These are phyloP conservation scores for Magallana ariakensis DNA, from an alignment of 1,140 invertebrate genomes.

Conservation along the genomic window DNA sequence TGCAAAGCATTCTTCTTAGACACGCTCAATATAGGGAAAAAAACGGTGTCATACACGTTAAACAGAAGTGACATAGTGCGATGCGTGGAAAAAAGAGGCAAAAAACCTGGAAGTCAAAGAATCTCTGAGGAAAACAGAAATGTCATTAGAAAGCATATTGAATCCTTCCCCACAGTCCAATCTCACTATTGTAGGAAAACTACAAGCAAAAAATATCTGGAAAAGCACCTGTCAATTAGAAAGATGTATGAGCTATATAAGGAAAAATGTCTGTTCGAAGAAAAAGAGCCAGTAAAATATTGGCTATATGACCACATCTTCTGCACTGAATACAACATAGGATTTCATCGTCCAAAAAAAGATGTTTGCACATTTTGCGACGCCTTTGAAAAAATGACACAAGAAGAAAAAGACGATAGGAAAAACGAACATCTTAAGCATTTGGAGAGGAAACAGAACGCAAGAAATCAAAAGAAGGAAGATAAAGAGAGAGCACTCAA, in stretches of 20 bases:
- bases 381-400: background rate
- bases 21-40: slow-evolving; percentile 2
- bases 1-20: slow-evolving; percentile 21
- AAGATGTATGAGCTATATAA: slow-evolving; percentile 51
- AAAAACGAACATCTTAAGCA: slow-evolving; percentile 27
- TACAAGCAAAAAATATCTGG: slow-evolving; percentile 28
- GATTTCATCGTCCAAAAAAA: slow-evolving; percentile 46
- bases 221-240: background rate
- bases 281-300: slow-evolving; percentile 21
- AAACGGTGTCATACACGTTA: slow-evolving; percentile 5
- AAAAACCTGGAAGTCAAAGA: slow-evolving; percentile 9
- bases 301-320: slow-evolving; percentile 49
- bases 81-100: background rate
- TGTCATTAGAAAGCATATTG: slow-evolving; percentile 38
- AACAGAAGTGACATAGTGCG: background rate
- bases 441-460: slow-evolving; percentile 9
- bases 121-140: slow-evolving; percentile 30
- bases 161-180: slow-evolving; percentile 40
- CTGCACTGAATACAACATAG: slow-evolving; percentile 39
- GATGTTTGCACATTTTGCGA: slow-evolving; percentile 52
- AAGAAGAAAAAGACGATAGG: slow-evolving; percentile 14
- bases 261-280: background rate
- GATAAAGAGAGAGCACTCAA: slow-evolving; percentile 9
- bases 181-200: slow-evolving; percentile 46
- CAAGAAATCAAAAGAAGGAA: slow-evolving; percentile 11